Evolutionary conservation across 2,797 vertebrate genomes (phyloP).

Genomic region (Pelochelys cantorii): DNA sequence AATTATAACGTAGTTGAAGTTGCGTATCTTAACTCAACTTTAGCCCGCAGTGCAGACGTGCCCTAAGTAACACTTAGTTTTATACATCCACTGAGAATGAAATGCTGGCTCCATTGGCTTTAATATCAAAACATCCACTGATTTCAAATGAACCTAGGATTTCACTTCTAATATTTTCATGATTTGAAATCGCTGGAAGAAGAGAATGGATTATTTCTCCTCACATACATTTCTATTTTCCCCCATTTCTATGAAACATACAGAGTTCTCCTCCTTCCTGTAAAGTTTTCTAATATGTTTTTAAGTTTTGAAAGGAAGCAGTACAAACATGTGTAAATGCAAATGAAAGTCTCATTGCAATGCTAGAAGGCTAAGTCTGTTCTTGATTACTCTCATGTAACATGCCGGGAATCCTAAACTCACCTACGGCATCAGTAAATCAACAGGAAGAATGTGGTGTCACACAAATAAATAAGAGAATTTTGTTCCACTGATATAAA

Average conservation of each 20-base stretch:
- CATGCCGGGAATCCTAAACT: background rate
- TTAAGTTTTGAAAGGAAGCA: background rate
- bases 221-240: background rate
- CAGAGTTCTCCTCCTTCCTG: background rate
- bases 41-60: too few relatives aligned
- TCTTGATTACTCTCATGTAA: background rate
- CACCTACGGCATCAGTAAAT: constrained; percentile 3
- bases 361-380: background rate
- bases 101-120: background rate
- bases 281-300: background rate
- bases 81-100: background rate
- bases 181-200: background rate
- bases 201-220: background rate
- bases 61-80: background rate
- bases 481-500: background rate
- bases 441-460: background rate
- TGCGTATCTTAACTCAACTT: too few relatives aligned
- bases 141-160: background rate
- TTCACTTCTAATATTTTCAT: background rate
- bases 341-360: background rate
- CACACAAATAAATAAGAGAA: background rate
- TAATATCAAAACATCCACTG: background rate
- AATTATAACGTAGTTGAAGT: too few relatives aligned
- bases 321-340: background rate
- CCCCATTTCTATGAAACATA: background rate